Percentiles rank a stretch among this genome's conserved stretches.
phyloP scores from a whole-genome alignment of 2,113 vertebrate genomes.

The Takifugu flavidus region DNA sequence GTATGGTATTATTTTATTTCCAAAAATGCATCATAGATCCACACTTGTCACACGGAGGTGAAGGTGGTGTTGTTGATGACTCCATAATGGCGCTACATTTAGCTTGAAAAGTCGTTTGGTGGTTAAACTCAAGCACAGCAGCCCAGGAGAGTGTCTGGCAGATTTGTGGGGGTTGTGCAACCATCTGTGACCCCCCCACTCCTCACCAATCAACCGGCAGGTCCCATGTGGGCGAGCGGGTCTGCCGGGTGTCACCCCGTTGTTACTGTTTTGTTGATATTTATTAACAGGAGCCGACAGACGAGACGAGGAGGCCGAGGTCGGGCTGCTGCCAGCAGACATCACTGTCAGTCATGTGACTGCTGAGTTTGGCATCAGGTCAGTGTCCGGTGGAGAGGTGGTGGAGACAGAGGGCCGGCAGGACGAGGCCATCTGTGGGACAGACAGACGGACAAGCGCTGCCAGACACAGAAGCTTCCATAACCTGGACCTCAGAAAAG shows the following conservation, averaged over 20 bases:
- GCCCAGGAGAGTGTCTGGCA: slow-evolving; percentile 12
- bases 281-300: slow-evolving; percentile 63
- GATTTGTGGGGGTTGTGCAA: slow-evolving; percentile 6
- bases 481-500: background rate
- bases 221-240: slow-evolving; percentile 60
- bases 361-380: slow-evolving; percentile 17
- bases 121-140: slow-evolving; percentile 23
- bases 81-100: too few relatives aligned
- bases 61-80: too few relatives aligned
- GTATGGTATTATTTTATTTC: too few relatives aligned
- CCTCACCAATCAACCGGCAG: slow-evolving; percentile 25
- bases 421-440: slow-evolving; percentile 64
- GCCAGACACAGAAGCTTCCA: slow-evolving; percentile 18
- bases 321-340: too few relatives aligned
- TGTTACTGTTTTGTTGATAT: slow-evolving; percentile 56
- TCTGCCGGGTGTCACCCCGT: slow-evolving; percentile 46
- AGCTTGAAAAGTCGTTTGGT: background rate
- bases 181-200: slow-evolving; percentile 62
- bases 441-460: slow-evolving; percentile 32
- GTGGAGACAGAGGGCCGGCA: slow-evolving; percentile 40
- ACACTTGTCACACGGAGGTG: too few relatives aligned
- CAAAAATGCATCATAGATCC: too few relatives aligned
- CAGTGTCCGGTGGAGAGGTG: slow-evolving; percentile 27
- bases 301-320: slow-evolving; percentile 19
- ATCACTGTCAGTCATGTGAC: too few relatives aligned